Base-by-base conservation (phyloP, 1,140 invertebrate genomes). In the Drosophila truncata region DNA sequence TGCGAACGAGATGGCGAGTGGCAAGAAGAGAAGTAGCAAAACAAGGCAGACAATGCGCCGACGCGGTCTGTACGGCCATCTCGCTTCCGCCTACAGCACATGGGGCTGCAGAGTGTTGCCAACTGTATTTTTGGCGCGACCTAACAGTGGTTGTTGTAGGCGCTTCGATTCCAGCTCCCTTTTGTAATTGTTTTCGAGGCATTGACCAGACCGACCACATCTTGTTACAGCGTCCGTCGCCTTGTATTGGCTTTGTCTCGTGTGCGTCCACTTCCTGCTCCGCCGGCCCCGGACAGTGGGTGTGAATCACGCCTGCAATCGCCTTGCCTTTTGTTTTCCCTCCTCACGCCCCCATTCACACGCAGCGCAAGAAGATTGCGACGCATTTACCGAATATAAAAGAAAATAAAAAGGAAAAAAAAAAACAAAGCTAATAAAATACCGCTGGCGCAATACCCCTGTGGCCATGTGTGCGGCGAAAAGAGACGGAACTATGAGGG, bases 81-180 rank as follows among this genome's bases (percentile, higher is more conserved):
- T 57, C 80, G 27, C 31, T 86, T 52, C 47, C 10, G 23, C 76
- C n/a, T 35, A 78, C 47, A 74, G 65, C 33, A 29, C 23, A 66
- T 29, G 61, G 49, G 47, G 57, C 42, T 29, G 54, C 27, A 37
- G 23, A 76, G 85, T 80, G 85, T 87, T 87, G 83, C 83, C 83
- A 87, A 90, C 83, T 90, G 77, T 78, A 72, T 80, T 80, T 83
- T 87, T 87, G 67, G 80, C 85, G 83, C 83, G 83, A 75, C 73
- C 44, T 80, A 77, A 90, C 71, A 74, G 80, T 82, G 65, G 79
- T 87, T 82, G 79, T 86, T 88, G 83, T 88, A 80, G 69, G 57
- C 60, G 69, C 33, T 37, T 55, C 14, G n/a, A 37, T 55, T 25
- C 67, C 50, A 74, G 67, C 57, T 75, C 71, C 42, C 71, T 66